phyloP scores from a whole-genome alignment of 2,797 vertebrate species.

The Perodicticus potto region DNA sequence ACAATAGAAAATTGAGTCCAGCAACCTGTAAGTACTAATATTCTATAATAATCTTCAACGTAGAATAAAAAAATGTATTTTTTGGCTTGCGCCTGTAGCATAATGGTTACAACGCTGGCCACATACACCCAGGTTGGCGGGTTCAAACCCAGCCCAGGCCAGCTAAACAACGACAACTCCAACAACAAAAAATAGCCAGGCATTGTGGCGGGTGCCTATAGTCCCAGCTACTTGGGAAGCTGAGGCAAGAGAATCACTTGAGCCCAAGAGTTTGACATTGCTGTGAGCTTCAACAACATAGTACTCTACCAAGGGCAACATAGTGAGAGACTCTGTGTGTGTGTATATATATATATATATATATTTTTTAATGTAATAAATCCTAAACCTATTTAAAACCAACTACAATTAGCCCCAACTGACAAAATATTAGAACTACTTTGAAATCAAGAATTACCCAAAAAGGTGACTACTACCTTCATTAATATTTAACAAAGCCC shows the following conservation, averaged over 20 bases:
- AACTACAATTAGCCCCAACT: not conserved
- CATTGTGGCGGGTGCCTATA: too few species aligned
- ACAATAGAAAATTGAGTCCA: not conserved
- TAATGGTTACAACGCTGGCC: too few species aligned
- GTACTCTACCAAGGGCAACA: too few species aligned
- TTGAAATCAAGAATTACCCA: not conserved
- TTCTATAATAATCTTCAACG: not conserved
- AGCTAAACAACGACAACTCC: too few species aligned
- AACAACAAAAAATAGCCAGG: too few species aligned
- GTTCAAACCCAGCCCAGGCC: too few species aligned
- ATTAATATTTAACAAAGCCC: not conserved
- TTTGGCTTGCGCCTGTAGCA: too few species aligned
- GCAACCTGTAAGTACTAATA: not conserved
- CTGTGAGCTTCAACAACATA: too few species aligned
- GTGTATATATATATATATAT: not conserved
- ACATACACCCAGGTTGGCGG: too few species aligned
- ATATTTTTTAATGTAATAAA: slow-evolving; percentile 5
- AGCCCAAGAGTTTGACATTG: too few species aligned
- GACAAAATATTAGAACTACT: slow-evolving; percentile 25
- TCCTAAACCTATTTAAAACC: not conserved
- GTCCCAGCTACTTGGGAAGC: too few species aligned
- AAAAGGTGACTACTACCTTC: not conserved
- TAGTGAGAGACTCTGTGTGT: not conserved
- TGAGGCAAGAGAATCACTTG: too few species aligned
- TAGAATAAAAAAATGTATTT: not conserved